phyloP scores from a whole-genome alignment of 2,888 invertebrate genomes.

The Drosophila silvestris region DNA sequence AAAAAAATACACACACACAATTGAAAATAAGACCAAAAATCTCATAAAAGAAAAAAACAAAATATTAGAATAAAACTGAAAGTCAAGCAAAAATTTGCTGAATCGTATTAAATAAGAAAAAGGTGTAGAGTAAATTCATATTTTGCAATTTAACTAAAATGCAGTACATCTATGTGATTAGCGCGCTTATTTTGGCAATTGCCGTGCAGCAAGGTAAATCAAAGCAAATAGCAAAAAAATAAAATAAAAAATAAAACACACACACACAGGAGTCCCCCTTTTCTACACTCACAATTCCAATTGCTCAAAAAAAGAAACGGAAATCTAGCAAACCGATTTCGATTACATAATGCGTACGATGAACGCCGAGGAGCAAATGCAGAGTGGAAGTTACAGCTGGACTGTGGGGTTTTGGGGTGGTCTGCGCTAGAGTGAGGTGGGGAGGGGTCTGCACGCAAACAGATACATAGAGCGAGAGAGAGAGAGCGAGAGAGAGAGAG shows the following conservation, averaged over 20 bases:
- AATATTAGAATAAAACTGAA: neutral
- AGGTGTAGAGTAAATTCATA: conserved; percentile 24
- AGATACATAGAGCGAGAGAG: neutral
- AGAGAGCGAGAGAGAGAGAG: neutral
- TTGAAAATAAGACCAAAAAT: conserved; percentile 23
- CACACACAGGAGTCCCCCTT: neutral
- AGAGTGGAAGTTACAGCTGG: conserved; percentile 42
- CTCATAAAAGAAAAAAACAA: conserved; percentile 1
- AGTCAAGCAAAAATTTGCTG: conserved; percentile 24
- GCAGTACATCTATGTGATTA: conserved; percentile 84
- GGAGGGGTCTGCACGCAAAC: neutral
- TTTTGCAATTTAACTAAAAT: conserved; percentile 65
- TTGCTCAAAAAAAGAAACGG: conserved; percentile 27
- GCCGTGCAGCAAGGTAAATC: conserved; percentile 85
- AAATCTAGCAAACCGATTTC: conserved; percentile 49
- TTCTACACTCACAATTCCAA: conserved; percentile 3
- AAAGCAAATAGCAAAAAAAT: conserved; percentile 24
- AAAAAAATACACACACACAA: conserved; percentile 17
- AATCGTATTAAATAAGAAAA: conserved; percentile 5
- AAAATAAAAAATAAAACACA: conserved; percentile 16
- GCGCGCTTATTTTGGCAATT: conserved; percentile 84
- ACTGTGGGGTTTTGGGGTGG: neutral
- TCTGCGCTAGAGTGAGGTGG: neutral
- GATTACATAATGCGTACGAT: conserved; percentile 85
- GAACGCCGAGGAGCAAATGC: conserved; percentile 6